Evolutionary conservation across 2,888 invertebrate genomes (phyloP).

Genomic region (Invenusta paracnida): DNA sequence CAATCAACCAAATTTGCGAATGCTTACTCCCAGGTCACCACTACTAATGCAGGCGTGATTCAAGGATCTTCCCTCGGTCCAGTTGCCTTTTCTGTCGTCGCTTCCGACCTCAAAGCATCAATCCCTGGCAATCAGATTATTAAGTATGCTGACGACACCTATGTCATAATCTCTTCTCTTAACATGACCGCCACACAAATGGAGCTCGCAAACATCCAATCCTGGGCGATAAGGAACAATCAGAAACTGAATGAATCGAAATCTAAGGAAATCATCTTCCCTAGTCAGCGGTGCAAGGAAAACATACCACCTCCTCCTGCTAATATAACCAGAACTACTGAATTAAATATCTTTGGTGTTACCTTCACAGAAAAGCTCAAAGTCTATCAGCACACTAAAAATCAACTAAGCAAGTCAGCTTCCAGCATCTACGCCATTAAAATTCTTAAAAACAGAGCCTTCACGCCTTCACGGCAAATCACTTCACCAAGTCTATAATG

Average conservation of each 20-base stretch:
- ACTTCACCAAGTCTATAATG: too few species aligned
- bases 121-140: slow-evolving; percentile 9
- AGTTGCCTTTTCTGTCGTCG: background rate
- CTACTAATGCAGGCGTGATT: background rate
- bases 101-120: slow-evolving; percentile 10
- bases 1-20: background rate
- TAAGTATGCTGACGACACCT: slow-evolving; percentile 23
- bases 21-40: background rate
- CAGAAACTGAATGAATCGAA: background rate
- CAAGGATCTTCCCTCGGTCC: slow-evolving; percentile 2
- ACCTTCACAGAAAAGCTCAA: slow-evolving; percentile 7
- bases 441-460: background rate
- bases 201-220: background rate
- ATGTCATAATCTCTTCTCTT: background rate
- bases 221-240: slow-evolving; percentile 6
- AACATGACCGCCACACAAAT: slow-evolving; percentile 1
- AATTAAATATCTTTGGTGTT: slow-evolving; percentile 15
- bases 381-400: background rate
- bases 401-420: slow-evolving; percentile 6
- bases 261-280: slow-evolving; percentile 5
- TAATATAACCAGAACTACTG: background rate
- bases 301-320: slow-evolving; percentile 15
- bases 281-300: background rate
- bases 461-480: too few species aligned
- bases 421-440: background rate